A percentile compares a stretch with the other conserved stretches of the same genome.
Conservation (phyloP, 2,113 vertebrate genomes). For the Gallinago undulata region DNA sequence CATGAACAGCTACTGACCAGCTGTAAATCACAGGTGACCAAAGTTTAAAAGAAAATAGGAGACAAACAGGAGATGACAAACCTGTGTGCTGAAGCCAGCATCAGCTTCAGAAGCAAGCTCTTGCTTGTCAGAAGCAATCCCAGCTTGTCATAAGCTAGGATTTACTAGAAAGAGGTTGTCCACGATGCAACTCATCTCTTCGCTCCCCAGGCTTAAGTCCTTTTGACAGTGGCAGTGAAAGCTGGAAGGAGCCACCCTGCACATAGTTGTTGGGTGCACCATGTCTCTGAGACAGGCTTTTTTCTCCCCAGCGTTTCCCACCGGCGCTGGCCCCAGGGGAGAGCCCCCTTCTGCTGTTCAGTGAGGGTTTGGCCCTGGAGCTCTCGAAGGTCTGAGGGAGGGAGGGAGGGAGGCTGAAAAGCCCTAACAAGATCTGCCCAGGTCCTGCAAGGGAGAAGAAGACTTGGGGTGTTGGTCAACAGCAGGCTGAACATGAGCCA, state of each 20-base stretch:
- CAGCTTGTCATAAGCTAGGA: not conserved
- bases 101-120: not conserved
- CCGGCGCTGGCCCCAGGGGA: not conserved
- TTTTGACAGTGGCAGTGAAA: not conserved
- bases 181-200: not conserved
- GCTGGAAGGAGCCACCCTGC: not conserved
- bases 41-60: not conserved
- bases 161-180: not conserved
- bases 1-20: not conserved
- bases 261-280: not conserved
- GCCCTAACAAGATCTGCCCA: not conserved
- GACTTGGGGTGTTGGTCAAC: too few relatives aligned
- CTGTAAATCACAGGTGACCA: not conserved
- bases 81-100: not conserved
- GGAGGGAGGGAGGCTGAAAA: not conserved
- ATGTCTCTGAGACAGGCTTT: not conserved
- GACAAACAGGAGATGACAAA: not conserved
- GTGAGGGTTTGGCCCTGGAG: fast-evolving
- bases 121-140: not conserved
- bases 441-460: not conserved
- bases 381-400: fast-evolving
- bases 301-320: not conserved
- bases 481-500: too few relatives aligned
- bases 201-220: not conserved
- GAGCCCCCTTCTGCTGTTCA: not conserved